phyloP scores from a whole-genome alignment of 2,797 vertebrate species.

The Bryconaethiops microstoma region DNA sequence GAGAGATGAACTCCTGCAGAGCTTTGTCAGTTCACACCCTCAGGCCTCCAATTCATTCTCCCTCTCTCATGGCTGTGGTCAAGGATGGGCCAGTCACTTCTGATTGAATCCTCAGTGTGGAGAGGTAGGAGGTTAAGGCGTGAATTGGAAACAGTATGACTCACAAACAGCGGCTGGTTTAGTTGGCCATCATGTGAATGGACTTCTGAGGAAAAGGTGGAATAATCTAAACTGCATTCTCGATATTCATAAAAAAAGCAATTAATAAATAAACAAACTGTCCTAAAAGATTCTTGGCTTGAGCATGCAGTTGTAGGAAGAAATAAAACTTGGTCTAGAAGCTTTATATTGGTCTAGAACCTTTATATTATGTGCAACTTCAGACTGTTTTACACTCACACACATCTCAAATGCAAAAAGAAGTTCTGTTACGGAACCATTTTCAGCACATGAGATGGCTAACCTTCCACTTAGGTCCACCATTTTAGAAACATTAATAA shows the following conservation, averaged over 20 bases:
- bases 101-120: not conserved
- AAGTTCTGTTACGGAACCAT: not conserved
- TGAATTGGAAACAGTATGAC: slow-evolving; percentile 16
- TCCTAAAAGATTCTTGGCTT: no score
- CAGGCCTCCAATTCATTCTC: not conserved
- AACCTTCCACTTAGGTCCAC: not conserved
- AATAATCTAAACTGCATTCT: no score
- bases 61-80: not conserved
- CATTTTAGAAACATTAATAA: not conserved
- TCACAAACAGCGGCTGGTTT: not conserved
- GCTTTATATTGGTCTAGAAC: no score
- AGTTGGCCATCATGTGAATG: not conserved
- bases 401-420: no score
- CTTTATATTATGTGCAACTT: no score
- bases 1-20: not conserved
- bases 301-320: no score
- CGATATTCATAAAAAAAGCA: no score
- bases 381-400: not conserved
- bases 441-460: no score
- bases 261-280: not conserved
- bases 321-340: no score
- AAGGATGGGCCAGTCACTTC: slow-evolving; percentile 2
- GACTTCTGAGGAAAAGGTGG: not conserved
- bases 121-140: not conserved
- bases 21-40: not conserved